A percentile compares a stretch with the other conserved stretches of the same genome.
Conservation (phyloP, 2,113 vertebrate species). For the Caracal caracal region DNA sequence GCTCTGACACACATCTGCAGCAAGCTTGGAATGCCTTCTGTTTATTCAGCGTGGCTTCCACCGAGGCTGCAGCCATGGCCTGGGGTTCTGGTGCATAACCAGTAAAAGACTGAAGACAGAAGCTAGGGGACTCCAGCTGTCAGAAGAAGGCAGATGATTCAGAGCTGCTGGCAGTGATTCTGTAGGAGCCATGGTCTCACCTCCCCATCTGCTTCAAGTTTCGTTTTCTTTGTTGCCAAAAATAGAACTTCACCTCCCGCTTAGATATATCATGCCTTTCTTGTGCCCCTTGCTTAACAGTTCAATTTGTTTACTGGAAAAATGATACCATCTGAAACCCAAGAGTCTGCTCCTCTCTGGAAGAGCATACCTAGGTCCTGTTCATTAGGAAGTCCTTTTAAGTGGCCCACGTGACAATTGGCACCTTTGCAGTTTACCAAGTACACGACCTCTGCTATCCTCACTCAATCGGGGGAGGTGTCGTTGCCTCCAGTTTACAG, state of each 20-base stretch:
- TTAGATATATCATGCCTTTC: slow-evolving; percentile 20
- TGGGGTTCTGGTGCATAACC: not conserved
- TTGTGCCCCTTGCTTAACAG: slow-evolving; percentile 46
- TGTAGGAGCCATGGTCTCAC: not conserved
- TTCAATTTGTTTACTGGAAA: slow-evolving; percentile 46
- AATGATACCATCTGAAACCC: slow-evolving; percentile 32
- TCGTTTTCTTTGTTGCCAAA: slow-evolving; percentile 68
- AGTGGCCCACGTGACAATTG: not conserved
- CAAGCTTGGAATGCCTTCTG: not conserved
- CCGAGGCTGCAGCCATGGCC: not conserved
- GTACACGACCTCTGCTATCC: not conserved
- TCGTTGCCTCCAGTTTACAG: not conserved
- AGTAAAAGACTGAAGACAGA: not conserved
- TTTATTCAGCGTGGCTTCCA: not conserved
- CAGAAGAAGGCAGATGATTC: slow-evolving; percentile 52
- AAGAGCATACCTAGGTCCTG: not conserved
- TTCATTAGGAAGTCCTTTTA: not conserved
- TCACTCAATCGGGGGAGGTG: not conserved
- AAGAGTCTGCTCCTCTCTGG: slow-evolving; percentile 11
- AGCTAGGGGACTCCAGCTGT: not conserved
- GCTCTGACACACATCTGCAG: not conserved
- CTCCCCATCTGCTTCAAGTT: slow-evolving; percentile 62
- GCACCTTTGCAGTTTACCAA: not conserved
- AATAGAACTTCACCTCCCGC: slow-evolving; percentile 66
- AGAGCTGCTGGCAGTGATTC: not conserved